A percentile compares a stretch with the other conserved stretches of the same genome.
Conservation (phyloP, 2,888 invertebrate species). For the Magallana nippona region DNA sequence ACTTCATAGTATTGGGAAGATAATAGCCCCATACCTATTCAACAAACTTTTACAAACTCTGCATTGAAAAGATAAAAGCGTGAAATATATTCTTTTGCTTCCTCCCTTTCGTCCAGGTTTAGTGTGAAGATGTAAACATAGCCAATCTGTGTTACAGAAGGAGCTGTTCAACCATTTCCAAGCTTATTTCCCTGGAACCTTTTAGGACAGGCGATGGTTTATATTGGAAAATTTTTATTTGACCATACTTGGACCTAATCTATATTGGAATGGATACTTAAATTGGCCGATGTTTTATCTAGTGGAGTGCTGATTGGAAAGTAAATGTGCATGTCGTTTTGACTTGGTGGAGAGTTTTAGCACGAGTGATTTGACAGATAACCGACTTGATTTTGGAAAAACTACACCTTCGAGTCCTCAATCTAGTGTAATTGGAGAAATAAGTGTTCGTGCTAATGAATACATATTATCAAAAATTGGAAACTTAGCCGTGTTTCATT, state of each 20-base stretch:
- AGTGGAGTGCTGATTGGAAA: neutral
- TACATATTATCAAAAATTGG: conserved; percentile 8
- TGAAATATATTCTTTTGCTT: neutral
- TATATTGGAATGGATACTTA: conserved; percentile 18
- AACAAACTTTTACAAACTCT: conserved; percentile 36
- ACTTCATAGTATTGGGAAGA: conserved; percentile 1
- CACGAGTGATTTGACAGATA: conserved; percentile 32
- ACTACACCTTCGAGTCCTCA: neutral
- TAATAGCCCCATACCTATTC: conserved; percentile 31
- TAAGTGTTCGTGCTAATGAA: conserved; percentile 29
- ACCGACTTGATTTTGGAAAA: neutral
- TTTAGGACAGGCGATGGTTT: neutral
- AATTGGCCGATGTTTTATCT: conserved; percentile 21
- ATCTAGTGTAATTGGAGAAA: conserved; percentile 26
- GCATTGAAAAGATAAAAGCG: conserved; percentile 37
- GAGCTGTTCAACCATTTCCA: conserved; percentile 19
- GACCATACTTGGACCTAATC: conserved; percentile 2
- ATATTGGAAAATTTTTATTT: conserved; percentile 17
- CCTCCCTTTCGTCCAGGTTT: neutral
- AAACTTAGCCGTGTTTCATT: neutral
- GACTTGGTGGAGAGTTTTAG: conserved; percentile 13
- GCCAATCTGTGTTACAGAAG: conserved; percentile 2
- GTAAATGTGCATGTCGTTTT: conserved; percentile 22
- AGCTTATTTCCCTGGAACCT: neutral
- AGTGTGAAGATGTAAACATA: conserved; percentile 30